Evolutionary conservation across 2,797 vertebrate species (phyloP).

Genomic region (Dicrostonyx torquatus): DNA sequence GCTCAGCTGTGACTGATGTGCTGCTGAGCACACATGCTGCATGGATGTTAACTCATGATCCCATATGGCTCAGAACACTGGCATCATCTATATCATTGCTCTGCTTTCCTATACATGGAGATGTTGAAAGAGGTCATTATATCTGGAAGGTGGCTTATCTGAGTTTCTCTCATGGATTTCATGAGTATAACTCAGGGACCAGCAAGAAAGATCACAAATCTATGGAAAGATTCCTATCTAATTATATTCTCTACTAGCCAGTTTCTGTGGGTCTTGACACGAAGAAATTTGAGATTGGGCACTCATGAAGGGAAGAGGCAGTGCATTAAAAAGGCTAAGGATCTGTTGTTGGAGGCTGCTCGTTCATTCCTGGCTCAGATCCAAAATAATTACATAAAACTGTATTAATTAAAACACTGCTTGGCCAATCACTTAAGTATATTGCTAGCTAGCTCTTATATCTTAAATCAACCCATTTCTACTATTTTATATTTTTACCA

Average conservation of each 20-base stretch:
- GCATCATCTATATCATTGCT: background rate
- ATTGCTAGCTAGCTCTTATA: too few species aligned
- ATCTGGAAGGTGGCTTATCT: background rate
- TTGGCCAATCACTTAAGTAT: too few species aligned
- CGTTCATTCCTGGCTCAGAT: too few species aligned
- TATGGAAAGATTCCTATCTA: background rate
- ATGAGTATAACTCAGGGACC: background rate
- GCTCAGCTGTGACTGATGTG: background rate
- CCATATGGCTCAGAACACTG: background rate
- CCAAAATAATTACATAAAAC: too few species aligned
- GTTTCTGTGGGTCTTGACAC: background rate
- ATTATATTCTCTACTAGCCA: background rate
- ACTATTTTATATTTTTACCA: too few species aligned
- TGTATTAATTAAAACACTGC: too few species aligned
- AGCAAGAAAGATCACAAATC: background rate
- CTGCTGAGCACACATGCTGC: background rate
- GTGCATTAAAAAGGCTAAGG: accelerated
- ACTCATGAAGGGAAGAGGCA: background rate
- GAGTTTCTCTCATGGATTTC: background rate
- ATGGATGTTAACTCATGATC: background rate
- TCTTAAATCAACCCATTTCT: too few species aligned
- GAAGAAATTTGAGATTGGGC: background rate
- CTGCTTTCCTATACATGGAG: background rate
- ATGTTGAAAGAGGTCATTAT: too few species aligned
- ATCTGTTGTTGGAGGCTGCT: too few species aligned